These are phyloP conservation scores for Malacoctenus gilli DNA, from an alignment of 2,797 vertebrate species.

Conservation along the genomic window DNA sequence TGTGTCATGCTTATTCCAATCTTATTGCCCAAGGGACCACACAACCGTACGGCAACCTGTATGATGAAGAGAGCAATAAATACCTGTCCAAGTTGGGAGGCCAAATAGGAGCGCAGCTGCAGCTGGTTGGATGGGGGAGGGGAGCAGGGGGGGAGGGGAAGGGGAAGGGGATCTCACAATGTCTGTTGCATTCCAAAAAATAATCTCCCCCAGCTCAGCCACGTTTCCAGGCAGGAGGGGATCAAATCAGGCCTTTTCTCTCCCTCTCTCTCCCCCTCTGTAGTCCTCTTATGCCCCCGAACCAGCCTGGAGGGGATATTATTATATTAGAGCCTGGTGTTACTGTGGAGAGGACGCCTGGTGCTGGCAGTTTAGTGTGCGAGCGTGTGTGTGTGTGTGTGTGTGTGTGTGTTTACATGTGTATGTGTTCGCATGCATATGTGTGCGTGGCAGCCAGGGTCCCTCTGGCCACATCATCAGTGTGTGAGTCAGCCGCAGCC, in stretches of 20 bases:
- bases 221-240: slow-evolving; percentile 78
- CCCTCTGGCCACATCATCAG: slow-evolving; percentile 79
- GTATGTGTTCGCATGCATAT: slow-evolving; percentile 48
- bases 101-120: slow-evolving; percentile 80
- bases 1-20: slow-evolving; percentile 77
- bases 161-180: slow-evolving; percentile 77
- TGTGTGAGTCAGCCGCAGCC: slow-evolving; percentile 78
- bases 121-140: slow-evolving; percentile 70
- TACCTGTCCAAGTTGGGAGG: slow-evolving; percentile 81
- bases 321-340: slow-evolving; percentile 76
- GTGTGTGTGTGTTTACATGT: slow-evolving; percentile 67
- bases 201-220: slow-evolving; percentile 80
- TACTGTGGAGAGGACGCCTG: slow-evolving; percentile 66
- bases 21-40: slow-evolving; percentile 78
- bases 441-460: slow-evolving; percentile 71
- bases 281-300: slow-evolving; percentile 76
- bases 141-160: slow-evolving; percentile 57
- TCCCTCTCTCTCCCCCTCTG: slow-evolving; percentile 65
- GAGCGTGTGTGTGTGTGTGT: slow-evolving; percentile 61
- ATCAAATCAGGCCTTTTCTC: slow-evolving; percentile 75
- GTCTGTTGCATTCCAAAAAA: slow-evolving; percentile 84
- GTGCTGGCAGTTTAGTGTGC: slow-evolving; percentile 67
- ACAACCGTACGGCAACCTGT: slow-evolving; percentile 77
- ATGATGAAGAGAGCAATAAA: slow-evolving; percentile 84
- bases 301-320: slow-evolving; percentile 77